Base-by-base conservation (phyloP, 1,140 invertebrate genomes). In the Reticulitermes speratus region DNA sequence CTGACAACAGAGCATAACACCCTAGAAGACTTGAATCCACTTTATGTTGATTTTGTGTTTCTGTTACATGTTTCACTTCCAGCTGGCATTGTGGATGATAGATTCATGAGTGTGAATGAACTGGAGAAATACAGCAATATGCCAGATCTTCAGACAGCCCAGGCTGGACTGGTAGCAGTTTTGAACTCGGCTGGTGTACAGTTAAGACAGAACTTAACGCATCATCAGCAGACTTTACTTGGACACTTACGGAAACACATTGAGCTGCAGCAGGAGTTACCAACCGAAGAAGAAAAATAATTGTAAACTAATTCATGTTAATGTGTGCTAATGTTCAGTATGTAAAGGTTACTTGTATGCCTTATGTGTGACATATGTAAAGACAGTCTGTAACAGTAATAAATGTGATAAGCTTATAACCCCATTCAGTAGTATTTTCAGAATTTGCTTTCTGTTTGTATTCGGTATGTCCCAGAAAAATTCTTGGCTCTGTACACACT, bases 11-110 rank as follows among this genome's bases (percentile, higher is more conserved):
- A 38, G 38, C 38, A 38, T 38, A 38, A 38, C 38, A 38, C 38
- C 38, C 38, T 38, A 38, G 38, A 38, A 38, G 5, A 38, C 38
- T 38, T 38, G 38, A 38, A 38, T 2, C 38, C 38, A 38, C 45
- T 16, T 55, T 55, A 55, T 55, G 5, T 21, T 21, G 19, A 21
- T 30, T 75, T 30, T 25, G 3, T 75, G 6, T 25, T 38, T 38
- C 30, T 75, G 65, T 30, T 2, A 75, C n/a, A 25, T 75, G 3
- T 75, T 25, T 69, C n/a, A 83, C 44, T 87, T 88, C 86, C 87
- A 88, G 89, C 87, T 87, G 88, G 84, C 19, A 87, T 89, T 48
- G 87, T 89, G 11, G 89, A 89, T 83, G 88, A 87, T 30, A 82
- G 88, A 45, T 82, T 89, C 14, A 82, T 89, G 81, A 89, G 87